Percentiles rank a stretch among this genome's conserved stretches.
Conservation (phyloP, 2,113 vertebrate genomes). For the Mormyrus iriodes region DNA sequence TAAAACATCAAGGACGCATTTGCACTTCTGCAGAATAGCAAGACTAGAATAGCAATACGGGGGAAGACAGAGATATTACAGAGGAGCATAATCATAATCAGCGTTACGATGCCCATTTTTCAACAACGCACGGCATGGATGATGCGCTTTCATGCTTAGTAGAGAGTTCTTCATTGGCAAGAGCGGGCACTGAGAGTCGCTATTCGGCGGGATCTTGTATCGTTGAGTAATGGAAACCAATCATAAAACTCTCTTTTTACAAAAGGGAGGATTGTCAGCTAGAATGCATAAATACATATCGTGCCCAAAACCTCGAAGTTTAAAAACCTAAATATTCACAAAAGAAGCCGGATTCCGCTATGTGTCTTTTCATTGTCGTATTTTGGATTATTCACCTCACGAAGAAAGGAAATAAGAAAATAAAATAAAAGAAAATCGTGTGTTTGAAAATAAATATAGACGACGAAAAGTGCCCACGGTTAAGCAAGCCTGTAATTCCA, state of each 20-base stretch:
- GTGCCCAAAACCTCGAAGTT: not conserved
- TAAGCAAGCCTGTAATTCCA: not conserved
- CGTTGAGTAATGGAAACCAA: constrained; percentile 23
- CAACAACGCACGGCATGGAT: not conserved
- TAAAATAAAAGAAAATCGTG: not conserved
- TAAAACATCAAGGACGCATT: not conserved
- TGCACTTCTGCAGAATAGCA: not conserved
- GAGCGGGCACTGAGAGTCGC: constrained; percentile 5
- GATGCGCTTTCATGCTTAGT: not conserved
- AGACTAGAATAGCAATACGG: not conserved
- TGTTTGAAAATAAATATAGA: not conserved
- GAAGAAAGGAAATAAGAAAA: not conserved
- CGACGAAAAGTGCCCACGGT: not conserved
- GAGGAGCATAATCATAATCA: not conserved
- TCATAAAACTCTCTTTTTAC: constrained; percentile 21
- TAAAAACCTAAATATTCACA: not conserved
- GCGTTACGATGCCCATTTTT: not conserved
- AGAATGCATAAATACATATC: not conserved
- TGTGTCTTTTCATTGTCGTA: not conserved
- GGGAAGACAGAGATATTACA: not conserved
- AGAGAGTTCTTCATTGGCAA: constrained; percentile 19
- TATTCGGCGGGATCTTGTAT: constrained; percentile 17
- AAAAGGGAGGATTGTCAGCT: constrained; percentile 23
- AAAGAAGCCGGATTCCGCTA: not conserved
- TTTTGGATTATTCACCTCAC: not conserved